Conservation (phyloP, 2,888 invertebrate species). For the Drosophila neonasuta region DNA sequence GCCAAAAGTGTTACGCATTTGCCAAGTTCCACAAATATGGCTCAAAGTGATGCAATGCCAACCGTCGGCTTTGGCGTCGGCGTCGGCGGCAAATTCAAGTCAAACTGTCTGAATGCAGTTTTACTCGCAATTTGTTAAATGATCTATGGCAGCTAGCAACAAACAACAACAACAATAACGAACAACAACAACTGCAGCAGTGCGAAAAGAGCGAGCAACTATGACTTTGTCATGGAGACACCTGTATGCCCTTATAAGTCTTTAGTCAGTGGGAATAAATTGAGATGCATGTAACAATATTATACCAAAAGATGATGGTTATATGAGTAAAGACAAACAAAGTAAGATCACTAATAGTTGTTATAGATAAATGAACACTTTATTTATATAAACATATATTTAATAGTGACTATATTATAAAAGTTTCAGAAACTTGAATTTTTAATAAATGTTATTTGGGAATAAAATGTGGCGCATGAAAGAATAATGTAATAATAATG, state of each 20-base stretch:
- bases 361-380: too few relatives aligned
- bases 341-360: too few relatives aligned
- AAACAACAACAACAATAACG: constrained; percentile 9
- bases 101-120: constrained; percentile 54
- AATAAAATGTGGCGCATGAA: background rate
- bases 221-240: constrained; percentile 7
- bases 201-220: constrained; percentile 2
- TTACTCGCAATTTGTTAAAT: constrained; percentile 55
- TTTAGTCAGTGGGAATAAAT: constrained; percentile 2
- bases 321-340: background rate
- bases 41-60: constrained; percentile 53
- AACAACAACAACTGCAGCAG: constrained; percentile 9
- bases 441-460: background rate
- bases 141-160: constrained; percentile 48
- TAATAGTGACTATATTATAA: too few relatives aligned
- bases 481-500: background rate
- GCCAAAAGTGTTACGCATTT: constrained; percentile 60
- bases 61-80: constrained; percentile 17
- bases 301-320: background rate
- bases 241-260: constrained; percentile 31
- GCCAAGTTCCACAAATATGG: constrained; percentile 51
- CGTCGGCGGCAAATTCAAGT: constrained; percentile 42
- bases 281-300: background rate
- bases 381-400: too few relatives aligned
- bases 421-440: too few relatives aligned